Conservation (phyloP, 1,140 invertebrate species). For the Pachypeltis micranthus region DNA sequence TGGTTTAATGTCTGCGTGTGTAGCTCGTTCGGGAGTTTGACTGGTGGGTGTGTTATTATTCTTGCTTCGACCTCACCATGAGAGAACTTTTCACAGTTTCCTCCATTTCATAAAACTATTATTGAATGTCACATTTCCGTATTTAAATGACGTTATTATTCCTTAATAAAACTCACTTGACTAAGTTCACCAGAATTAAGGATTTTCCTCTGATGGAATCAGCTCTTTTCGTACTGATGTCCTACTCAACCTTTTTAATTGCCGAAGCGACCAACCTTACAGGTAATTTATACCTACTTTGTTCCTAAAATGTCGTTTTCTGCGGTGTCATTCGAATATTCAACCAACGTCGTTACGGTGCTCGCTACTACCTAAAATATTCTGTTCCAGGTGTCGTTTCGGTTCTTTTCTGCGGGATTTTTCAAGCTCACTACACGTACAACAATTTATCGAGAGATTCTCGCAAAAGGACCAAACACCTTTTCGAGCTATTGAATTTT, state of each 20-base stretch:
- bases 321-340: no score
- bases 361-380: not conserved
- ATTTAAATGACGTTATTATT: no score
- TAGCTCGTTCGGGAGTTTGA: no score
- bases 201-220: slow-evolving; percentile 95
- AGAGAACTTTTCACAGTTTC: no score
- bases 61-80: no score
- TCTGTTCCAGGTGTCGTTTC: slow-evolving; percentile 67
- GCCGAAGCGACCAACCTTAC: slow-evolving; percentile 91
- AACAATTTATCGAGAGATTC: slow-evolving; percentile 89
- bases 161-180: slow-evolving; percentile 51
- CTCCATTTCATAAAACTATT: no score
- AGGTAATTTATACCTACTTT: slow-evolving; percentile 53
- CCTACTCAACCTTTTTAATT: slow-evolving; percentile 92
- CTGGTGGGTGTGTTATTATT: no score
- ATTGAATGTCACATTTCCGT: no score
- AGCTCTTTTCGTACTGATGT: slow-evolving; percentile 93
- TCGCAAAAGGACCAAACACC: slow-evolving; percentile 78
- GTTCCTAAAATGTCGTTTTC: no score
- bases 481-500: slow-evolving; percentile 94
- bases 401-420: slow-evolving; percentile 96
- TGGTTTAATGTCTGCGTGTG: no score
- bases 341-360: no score
- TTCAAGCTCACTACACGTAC: slow-evolving; percentile 98
- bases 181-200: slow-evolving; percentile 87